phyloP scores from a whole-genome alignment of 2,113 vertebrate species.

The Ceyx cyanopectus region DNA sequence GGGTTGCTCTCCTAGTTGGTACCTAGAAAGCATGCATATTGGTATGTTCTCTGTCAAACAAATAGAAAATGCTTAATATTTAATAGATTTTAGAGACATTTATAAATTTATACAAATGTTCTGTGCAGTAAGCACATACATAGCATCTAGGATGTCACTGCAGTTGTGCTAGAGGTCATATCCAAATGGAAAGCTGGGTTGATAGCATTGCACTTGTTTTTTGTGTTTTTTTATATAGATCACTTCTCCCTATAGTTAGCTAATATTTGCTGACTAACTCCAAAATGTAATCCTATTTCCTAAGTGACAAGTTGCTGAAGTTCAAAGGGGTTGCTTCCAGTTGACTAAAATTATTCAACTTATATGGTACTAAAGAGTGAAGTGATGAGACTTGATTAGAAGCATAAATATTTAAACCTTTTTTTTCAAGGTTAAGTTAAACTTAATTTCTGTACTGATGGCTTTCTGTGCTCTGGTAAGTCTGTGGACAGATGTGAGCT shows the following conservation, averaged over 20 bases:
- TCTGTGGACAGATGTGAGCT: not conserved
- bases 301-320: not conserved
- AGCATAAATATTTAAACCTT: constrained; percentile 9
- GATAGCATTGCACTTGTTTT: not conserved
- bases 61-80: not conserved
- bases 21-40: fast-evolving
- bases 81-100: not conserved
- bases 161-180: not conserved
- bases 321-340: not conserved
- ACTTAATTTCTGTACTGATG: not conserved
- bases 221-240: not conserved
- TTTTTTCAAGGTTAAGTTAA: not conserved
- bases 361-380: not conserved
- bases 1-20: not conserved
- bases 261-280: not conserved
- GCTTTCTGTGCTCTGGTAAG: not conserved
- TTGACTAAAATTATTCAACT: not conserved
- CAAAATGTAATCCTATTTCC: not conserved
- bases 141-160: not conserved
- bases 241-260: not conserved
- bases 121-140: not conserved
- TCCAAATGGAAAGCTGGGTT: not conserved
- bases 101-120: not conserved
- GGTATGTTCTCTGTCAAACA: not conserved
- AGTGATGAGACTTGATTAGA: not conserved